Evolutionary conservation across 2,113 vertebrate species (phyloP).

Genomic region (Ivindomyrus marchei): DNA sequence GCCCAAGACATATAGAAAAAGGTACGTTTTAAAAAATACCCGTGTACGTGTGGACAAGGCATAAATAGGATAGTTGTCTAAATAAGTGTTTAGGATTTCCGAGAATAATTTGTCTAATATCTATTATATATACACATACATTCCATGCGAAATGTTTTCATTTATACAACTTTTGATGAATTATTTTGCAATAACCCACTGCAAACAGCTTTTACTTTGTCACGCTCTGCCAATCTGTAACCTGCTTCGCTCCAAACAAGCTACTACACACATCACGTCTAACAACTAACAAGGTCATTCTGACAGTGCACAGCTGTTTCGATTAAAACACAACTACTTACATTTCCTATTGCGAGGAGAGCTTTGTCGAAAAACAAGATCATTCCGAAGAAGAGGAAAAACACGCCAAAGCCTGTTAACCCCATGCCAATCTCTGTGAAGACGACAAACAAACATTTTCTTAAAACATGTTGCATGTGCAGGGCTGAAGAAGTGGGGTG

Average conservation of each 20-base stretch:
- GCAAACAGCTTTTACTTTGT: neutral
- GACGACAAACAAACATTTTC: conserved; percentile 34
- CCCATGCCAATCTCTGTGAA: conserved; percentile 94
- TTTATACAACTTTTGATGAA: neutral
- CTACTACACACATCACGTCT: neutral
- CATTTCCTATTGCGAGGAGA: conserved; percentile 92
- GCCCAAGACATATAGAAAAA: too few species aligned
- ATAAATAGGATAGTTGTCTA: neutral
- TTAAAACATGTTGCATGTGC: neutral
- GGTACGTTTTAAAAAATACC: too few species aligned
- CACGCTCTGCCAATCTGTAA: neutral
- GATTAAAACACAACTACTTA: conserved; percentile 57
- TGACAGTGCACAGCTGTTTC: neutral
- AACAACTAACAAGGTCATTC: neutral
- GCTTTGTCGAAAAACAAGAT: conserved; percentile 99
- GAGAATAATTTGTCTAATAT: neutral
- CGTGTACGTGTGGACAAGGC: too few species aligned
- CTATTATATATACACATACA: neutral
- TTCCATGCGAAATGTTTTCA: neutral
- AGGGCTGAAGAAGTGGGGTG: neutral
- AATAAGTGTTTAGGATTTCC: neutral
- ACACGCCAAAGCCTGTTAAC: conserved; percentile 92
- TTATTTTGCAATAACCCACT: neutral
- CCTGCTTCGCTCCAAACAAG: neutral
- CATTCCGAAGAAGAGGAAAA: conserved; percentile 98